These are phyloP conservation scores for Leptinotarsa lineolata DNA, from an alignment of 1,140 invertebrate genomes.

Conservation along the genomic window DNA sequence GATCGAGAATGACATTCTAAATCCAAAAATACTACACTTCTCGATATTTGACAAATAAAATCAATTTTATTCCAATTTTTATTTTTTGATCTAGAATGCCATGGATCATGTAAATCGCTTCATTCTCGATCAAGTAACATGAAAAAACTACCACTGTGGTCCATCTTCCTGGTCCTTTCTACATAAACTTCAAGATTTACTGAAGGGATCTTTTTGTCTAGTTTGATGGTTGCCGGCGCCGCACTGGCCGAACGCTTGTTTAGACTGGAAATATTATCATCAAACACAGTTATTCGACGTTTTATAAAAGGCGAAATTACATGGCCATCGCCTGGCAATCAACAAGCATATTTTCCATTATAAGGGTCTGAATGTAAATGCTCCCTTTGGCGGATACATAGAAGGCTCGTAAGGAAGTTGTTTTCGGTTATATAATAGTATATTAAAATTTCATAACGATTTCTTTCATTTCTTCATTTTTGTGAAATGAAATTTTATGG, in stretches of 20 bases:
- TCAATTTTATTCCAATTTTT: no score
- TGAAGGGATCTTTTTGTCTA: neutral
- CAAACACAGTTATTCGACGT: constrained; percentile 5
- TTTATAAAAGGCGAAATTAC: constrained; percentile 1
- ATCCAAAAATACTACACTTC: no score
- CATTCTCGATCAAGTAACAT: no score
- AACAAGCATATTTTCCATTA: constrained; percentile 8
- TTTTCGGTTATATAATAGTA: neutral
- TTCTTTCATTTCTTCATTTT: no score
- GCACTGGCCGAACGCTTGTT: neutral
- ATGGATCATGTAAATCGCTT: no score
- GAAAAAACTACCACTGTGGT: no score
- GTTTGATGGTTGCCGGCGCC: neutral
- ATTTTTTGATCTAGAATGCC: no score
- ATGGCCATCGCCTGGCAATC: neutral
- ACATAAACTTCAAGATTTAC: neutral
- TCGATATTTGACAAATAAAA: no score
- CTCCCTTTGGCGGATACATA: neutral
- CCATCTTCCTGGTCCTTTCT: no score
- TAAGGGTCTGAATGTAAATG: neutral
- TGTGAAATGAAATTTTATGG: no score
- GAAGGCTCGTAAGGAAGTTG: neutral
- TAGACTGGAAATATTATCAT: neutral
- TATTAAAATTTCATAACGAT: no score
- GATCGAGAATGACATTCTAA: no score